Conservation (phyloP, 92 coral and sea anemone genomes). For the Porites lobata region DNA sequence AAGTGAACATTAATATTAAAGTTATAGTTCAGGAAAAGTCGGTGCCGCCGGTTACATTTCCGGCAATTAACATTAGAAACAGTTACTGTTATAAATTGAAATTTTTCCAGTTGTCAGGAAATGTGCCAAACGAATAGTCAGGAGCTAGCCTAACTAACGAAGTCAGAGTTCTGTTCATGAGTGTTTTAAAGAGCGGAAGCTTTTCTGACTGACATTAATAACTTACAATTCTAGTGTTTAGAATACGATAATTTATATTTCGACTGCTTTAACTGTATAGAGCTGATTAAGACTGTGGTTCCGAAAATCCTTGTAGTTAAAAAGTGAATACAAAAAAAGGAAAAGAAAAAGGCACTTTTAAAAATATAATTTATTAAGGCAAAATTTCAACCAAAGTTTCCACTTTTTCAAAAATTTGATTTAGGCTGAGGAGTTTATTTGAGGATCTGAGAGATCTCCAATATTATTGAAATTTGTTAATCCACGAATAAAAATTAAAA, state of each 20-base stretch:
- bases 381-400: background rate
- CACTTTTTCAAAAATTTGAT: background rate
- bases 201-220: background rate
- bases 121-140: conserved; percentile 22
- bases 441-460: background rate
- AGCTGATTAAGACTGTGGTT: background rate
- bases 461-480: background rate
- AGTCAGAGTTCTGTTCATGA: conserved; percentile 9
- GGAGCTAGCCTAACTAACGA: conserved; percentile 29
- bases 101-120: background rate
- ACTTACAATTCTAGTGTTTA: conserved; percentile 8
- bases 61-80: conserved; percentile 38
- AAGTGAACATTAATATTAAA: background rate
- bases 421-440: background rate
- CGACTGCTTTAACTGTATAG: conserved; percentile 15
- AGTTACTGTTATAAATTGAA: conserved; percentile 28
- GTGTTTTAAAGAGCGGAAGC: conserved; percentile 38
- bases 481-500: conserved; percentile 16
- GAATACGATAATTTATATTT: background rate
- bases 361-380: background rate
- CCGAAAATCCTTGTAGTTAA: background rate
- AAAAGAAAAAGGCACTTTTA: background rate
- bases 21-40: no score
- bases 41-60: conserved; percentile 22
- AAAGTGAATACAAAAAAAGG: background rate